A percentile compares a stretch with the other conserved stretches of the same genome.
Evolutionary conservation across 2,797 vertebrate genomes (phyloP).

Genomic region (Acropternis orthonyx): DNA sequence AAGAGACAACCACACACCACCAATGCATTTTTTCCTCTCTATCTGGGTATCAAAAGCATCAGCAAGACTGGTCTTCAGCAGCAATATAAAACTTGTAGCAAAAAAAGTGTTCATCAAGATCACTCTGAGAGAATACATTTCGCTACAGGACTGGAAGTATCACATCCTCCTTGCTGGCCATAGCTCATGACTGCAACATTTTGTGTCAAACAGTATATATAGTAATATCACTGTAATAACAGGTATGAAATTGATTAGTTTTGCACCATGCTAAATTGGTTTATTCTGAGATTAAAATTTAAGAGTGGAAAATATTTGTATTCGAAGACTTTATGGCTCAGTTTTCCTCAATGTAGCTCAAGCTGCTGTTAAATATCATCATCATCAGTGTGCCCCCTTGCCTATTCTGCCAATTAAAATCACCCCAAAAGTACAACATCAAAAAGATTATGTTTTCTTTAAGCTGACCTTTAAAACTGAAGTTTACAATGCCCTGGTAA

Average conservation of each 20-base stretch:
- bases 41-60: background rate
- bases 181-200: background rate
- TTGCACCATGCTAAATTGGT: background rate
- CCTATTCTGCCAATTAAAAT: constrained; percentile 1
- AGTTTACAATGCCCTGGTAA: constrained; percentile 38
- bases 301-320: background rate
- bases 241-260: background rate
- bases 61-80: background rate
- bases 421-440: constrained; percentile 14
- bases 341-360: background rate
- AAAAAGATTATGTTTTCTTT: constrained; percentile 17
- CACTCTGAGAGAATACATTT: background rate
- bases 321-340: background rate
- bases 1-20: background rate
- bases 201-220: background rate
- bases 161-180: background rate
- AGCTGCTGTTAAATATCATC: background rate
- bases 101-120: background rate
- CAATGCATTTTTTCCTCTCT: background rate
- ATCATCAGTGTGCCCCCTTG: background rate
- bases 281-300: constrained; percentile 4
- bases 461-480: constrained; percentile 57
- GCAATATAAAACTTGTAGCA: background rate
- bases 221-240: background rate
- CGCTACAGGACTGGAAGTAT: constrained; percentile 9